phyloP scores from a whole-genome alignment of 2,888 invertebrate species.

The Campaea margaritaria region DNA sequence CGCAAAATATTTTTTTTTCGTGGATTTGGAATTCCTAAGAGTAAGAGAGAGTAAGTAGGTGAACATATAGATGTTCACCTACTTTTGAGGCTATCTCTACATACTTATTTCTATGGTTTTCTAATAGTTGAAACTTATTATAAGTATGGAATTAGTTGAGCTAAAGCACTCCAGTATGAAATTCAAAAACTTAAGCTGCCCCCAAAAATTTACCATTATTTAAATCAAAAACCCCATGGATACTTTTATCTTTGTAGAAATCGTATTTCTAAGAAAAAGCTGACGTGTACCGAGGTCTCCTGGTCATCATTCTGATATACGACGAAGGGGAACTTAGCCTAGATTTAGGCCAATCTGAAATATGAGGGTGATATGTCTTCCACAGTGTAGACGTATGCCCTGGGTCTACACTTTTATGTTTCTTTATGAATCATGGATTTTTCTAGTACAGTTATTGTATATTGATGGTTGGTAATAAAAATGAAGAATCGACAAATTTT shows the following conservation, averaged over 20 bases:
- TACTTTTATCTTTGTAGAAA: neutral
- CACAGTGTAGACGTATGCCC: neutral
- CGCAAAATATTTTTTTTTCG: too few species aligned
- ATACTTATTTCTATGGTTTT: too few species aligned
- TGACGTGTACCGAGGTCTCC: constrained; percentile 4
- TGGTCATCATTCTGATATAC: constrained; percentile 15
- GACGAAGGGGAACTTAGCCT: constrained; percentile 8
- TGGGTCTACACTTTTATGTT: constrained; percentile 21
- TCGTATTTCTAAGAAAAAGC: constrained; percentile 11
- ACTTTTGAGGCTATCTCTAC: too few species aligned
- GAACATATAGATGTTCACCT: too few species aligned
- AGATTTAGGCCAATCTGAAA: constrained; percentile 14
- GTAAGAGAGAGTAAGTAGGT: too few species aligned
- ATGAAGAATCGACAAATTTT: too few species aligned
- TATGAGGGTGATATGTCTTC: constrained; percentile 8
- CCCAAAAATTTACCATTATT: too few species aligned
- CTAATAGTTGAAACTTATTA: too few species aligned
- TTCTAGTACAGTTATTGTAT: neutral
- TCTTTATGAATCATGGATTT: neutral
- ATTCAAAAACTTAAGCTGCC: neutral
- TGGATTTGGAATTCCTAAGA: too few species aligned
- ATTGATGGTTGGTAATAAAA: too few species aligned
- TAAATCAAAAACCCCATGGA: neutral
- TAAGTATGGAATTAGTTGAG: too few species aligned
- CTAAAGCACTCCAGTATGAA: too few species aligned